phyloP scores from a whole-genome alignment of 2,888 invertebrate genomes.

The Ochlodes sylvanus region DNA sequence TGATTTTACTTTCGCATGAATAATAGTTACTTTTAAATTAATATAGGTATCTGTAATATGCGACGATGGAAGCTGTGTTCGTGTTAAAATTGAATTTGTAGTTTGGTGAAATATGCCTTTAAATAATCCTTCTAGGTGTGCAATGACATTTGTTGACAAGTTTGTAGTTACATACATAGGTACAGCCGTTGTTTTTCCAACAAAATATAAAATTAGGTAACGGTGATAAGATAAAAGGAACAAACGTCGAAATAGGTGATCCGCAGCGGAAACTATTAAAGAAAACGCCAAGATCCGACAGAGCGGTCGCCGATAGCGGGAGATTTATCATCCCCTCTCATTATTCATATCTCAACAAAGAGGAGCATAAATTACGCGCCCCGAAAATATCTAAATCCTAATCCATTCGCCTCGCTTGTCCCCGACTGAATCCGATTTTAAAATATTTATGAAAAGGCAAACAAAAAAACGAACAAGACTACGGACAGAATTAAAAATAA shows the following conservation, averaged over 20 bases:
- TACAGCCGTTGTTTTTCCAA: too few relatives aligned
- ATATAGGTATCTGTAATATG: too few relatives aligned
- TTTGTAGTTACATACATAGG: too few relatives aligned
- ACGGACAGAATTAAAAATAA: constrained; percentile 80
- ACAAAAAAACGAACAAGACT: constrained; percentile 69
- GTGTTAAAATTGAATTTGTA: too few relatives aligned
- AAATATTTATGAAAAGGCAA: constrained; percentile 83
- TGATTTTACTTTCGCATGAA: too few relatives aligned
- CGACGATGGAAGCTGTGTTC: too few relatives aligned
- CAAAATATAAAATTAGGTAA: neutral
- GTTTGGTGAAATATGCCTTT: too few relatives aligned
- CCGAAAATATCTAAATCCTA: constrained; percentile 84
- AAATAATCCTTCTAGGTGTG: too few relatives aligned
- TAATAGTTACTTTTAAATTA: too few relatives aligned
- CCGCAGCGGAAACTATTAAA: constrained; percentile 60
- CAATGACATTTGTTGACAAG: too few relatives aligned
- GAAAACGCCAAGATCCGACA: constrained; percentile 51
- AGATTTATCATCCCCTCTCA: constrained; percentile 71
- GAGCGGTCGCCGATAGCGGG: constrained; percentile 58
- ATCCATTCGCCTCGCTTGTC: constrained; percentile 82
- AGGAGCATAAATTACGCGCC: constrained; percentile 80
- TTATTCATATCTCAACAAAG: constrained; percentile 83
- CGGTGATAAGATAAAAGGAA: constrained; percentile 39
- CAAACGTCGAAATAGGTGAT: constrained; percentile 44
- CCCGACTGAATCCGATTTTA: constrained; percentile 82